These are phyloP conservation scores for Chloroclysta siterata DNA, from an alignment of 2,888 invertebrate species.

Conservation along the genomic window DNA sequence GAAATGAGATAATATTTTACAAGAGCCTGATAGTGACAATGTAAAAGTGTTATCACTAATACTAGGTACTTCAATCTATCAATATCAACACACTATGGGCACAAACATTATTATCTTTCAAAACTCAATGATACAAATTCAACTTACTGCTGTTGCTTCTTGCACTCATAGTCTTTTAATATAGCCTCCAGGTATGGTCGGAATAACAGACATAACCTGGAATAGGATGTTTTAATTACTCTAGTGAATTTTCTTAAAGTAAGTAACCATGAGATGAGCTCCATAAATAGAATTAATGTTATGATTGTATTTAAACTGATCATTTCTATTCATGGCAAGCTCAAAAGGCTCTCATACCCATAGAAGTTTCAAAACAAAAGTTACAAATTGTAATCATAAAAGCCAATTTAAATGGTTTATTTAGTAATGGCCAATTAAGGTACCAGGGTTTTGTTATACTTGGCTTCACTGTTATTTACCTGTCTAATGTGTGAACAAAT, in stretches of 20 bases:
- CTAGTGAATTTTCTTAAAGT: conserved; percentile 9
- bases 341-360: background rate
- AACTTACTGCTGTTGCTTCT: conserved; percentile 82
- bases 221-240: conserved; percentile 39
- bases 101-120: too few species aligned
- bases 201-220: conserved; percentile 93
- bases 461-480: conserved; percentile 55
- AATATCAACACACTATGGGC: background rate
- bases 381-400: background rate
- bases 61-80: conserved; percentile 7
- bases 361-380: background rate
- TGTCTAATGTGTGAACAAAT: conserved; percentile 94
- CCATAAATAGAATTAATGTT: conserved; percentile 5
- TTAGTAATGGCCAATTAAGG: conserved; percentile 7
- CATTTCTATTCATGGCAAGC: background rate
- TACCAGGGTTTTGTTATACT: background rate
- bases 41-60: conserved; percentile 3
- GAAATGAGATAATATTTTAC: background rate
- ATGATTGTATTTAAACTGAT: conserved; percentile 13
- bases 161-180: conserved; percentile 93
- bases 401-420: conserved; percentile 2
- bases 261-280: conserved; percentile 10
- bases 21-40: conserved; percentile 1
- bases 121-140: conserved; percentile 5
- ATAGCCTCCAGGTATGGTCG: conserved; percentile 96